Percentiles rank a stretch among this genome's conserved stretches.
These are phyloP conservation scores for Nephotettix cincticeps DNA, from an alignment of 1,140 invertebrate genomes.

Conservation along the genomic window DNA sequence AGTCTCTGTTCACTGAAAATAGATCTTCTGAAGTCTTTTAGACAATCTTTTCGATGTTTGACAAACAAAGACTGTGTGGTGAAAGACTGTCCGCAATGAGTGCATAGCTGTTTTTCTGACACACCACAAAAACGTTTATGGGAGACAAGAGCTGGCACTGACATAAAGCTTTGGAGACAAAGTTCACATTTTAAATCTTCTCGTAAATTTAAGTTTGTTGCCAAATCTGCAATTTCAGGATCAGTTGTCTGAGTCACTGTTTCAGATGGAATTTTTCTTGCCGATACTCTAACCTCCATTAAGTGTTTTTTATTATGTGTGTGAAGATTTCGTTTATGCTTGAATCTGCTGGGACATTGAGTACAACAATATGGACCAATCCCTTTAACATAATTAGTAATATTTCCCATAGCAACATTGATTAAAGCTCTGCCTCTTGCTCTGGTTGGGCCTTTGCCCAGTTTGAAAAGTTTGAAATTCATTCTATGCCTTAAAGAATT, in stretches of 20 bases:
- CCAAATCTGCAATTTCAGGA: not conserved
- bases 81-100: not conserved
- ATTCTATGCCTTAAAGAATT: constrained; percentile 33
- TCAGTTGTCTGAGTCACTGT: not conserved
- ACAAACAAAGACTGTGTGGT: not conserved
- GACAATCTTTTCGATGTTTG: not conserved
- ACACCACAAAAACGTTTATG: not conserved
- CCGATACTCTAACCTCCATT: not conserved
- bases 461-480: constrained; percentile 2
- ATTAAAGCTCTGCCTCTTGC: not conserved
- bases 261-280: not conserved
- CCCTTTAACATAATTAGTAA: not conserved
- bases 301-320: constrained; percentile 8
- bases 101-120: not conserved
- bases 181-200: constrained; percentile 1
- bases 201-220: too few species aligned
- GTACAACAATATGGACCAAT: not conserved
- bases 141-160: not conserved
- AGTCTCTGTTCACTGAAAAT: too few species aligned
- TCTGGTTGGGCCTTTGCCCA: constrained; percentile 17
- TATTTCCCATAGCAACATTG: not conserved
- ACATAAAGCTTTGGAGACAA: not conserved
- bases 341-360: constrained; percentile 3
- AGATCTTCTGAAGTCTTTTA: not conserved
- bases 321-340: not conserved